Conservation (phyloP, 30 jellyfish, hydroid and myxozoan genomes). For the Aurelia aurita region DNA sequence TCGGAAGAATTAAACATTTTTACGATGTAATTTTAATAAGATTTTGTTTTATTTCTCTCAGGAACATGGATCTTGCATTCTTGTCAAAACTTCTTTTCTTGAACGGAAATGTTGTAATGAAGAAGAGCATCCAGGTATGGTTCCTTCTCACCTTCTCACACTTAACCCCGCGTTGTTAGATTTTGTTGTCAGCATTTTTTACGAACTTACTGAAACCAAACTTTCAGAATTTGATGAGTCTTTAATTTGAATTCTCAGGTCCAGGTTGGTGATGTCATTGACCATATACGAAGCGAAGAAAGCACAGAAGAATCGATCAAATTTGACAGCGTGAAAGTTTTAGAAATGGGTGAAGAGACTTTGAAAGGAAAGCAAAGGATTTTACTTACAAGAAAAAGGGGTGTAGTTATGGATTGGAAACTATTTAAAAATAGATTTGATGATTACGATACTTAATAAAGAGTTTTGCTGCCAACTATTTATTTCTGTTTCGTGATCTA, state of each 20-base stretch:
- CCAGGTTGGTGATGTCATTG: constrained; percentile 83
- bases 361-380: constrained; percentile 74
- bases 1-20: too few relatives aligned
- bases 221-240: too few relatives aligned
- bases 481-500: too few relatives aligned
- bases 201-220: too few relatives aligned
- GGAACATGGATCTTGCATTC: constrained; percentile 64
- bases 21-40: too few relatives aligned
- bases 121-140: constrained; percentile 79
- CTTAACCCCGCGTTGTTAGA: too few relatives aligned
- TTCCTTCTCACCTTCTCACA: too few relatives aligned
- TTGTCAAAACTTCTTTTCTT: constrained; percentile 54
- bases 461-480: neutral
- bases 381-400: constrained; percentile 46
- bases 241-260: constrained; percentile 40
- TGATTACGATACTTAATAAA: neutral
- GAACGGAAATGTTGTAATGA: constrained; percentile 76
- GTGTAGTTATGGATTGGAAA: constrained; percentile 36
- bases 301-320: constrained; percentile 33
- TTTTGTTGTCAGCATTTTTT: too few relatives aligned
- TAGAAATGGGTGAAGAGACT: constrained; percentile 65
- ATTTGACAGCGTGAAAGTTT: constrained; percentile 66
- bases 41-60: neutral
- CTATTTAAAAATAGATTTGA: constrained; percentile 35
- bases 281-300: constrained; percentile 61